Percentiles rank a stretch among this genome's conserved stretches.
phyloP scores from a whole-genome alignment of 2,888 invertebrate species.

The Lathronympha strigana region DNA sequence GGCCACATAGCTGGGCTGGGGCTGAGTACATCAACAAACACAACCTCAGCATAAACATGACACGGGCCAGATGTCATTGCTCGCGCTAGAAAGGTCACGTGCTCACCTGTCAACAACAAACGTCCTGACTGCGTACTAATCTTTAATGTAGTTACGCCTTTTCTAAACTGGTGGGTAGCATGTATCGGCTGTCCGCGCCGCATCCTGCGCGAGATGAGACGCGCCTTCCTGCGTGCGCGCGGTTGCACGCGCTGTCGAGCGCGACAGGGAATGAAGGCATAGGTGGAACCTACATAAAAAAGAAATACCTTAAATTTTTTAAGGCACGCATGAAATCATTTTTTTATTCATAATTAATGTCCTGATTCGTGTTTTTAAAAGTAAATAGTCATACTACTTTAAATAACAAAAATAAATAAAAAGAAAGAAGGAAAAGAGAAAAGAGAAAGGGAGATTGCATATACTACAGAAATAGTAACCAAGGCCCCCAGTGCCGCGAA shows the following conservation, averaged over 20 bases:
- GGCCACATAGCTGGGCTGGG: no score
- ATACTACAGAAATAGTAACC: no score
- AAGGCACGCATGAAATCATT: no score
- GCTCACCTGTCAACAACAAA: not conserved
- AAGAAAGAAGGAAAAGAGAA: no score
- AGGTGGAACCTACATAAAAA: slow-evolving; percentile 8
- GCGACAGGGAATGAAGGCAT: slow-evolving; percentile 63
- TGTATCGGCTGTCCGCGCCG: slow-evolving; percentile 54
- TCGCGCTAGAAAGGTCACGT: slow-evolving; percentile 38
- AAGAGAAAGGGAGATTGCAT: no score
- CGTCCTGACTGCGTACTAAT: not conserved
- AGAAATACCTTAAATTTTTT: no score
- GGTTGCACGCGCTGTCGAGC: slow-evolving; percentile 82
- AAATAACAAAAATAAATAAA: no score
- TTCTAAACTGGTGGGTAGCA: not conserved
- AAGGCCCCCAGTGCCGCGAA: no score
- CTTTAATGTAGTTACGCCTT: slow-evolving; percentile 6
- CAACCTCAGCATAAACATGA: slow-evolving; percentile 15
- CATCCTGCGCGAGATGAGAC: slow-evolving; percentile 83
- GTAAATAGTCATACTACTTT: no score
- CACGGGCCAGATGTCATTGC: slow-evolving; percentile 32
- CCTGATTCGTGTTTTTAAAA: no score
- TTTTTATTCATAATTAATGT: no score
- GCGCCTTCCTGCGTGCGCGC: slow-evolving; percentile 78
- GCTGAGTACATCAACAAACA: not conserved